Evolutionary conservation across 1,140 invertebrate species (phyloP).

Genomic region (Oryzaephilus surinamensis): DNA sequence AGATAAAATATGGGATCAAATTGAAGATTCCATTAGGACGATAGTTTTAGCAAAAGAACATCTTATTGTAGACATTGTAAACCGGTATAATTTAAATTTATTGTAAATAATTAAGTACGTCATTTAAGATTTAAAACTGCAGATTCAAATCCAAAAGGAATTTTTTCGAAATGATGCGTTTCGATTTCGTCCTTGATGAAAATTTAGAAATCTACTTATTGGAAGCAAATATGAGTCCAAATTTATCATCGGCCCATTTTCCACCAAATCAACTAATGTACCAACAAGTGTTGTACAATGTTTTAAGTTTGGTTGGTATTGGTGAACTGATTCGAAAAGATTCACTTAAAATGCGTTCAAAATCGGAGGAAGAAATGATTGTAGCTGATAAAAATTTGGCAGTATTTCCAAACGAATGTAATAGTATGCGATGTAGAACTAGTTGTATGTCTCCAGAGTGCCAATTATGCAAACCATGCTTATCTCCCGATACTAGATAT

Average conservation of each 20-base stretch:
- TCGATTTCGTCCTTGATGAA: conserved; percentile 88
- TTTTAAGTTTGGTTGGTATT: conserved; percentile 75
- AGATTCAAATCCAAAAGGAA: conserved; percentile 48
- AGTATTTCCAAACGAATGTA: conserved; percentile 63
- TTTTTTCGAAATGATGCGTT: conserved; percentile 90
- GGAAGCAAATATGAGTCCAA: conserved; percentile 98
- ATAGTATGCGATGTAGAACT: conserved; percentile 43
- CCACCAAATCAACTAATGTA: conserved; percentile 79
- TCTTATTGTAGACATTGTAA: conserved; percentile 47
- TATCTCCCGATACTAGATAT: conserved; percentile 47
- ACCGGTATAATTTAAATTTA: too few species aligned
- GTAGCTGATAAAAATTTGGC: conserved; percentile 70
- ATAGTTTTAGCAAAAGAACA: conserved; percentile 68
- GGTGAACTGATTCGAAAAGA: conserved; percentile 38
- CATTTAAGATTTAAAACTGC: conserved; percentile 10
- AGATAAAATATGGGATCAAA: conserved; percentile 67
- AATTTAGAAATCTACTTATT: conserved; percentile 79
- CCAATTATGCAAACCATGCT: conserved; percentile 65
- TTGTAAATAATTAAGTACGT: too few species aligned
- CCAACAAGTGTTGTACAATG: conserved; percentile 83
- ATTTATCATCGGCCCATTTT: conserved; percentile 89
- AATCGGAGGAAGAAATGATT: conserved; percentile 51
- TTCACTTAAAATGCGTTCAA: conserved; percentile 10
- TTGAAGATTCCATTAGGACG: conserved; percentile 65
- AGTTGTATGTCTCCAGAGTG: conserved; percentile 61